Evolutionary conservation across 2,797 vertebrate species (phyloP).

Genomic region (Otus scops): DNA sequence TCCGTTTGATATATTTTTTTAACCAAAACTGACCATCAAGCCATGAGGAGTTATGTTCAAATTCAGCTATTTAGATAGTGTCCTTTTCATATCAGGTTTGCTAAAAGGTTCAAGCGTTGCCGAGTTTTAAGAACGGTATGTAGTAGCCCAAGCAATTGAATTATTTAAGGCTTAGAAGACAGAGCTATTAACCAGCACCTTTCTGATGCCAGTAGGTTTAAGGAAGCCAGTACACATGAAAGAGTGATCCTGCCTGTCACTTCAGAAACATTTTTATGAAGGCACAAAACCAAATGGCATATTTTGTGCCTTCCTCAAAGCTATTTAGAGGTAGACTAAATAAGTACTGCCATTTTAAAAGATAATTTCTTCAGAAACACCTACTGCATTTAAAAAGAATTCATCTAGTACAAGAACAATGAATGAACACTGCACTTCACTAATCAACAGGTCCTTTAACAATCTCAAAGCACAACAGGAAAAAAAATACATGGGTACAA

Average conservation of each 20-base stretch:
- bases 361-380: neutral
- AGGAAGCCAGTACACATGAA: neutral
- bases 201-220: neutral
- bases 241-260: neutral
- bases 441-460: neutral
- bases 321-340: neutral
- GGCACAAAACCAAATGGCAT: neutral
- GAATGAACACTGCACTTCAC: neutral
- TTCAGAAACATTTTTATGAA: neutral
- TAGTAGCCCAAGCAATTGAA: neutral
- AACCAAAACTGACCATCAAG: neutral
- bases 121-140: neutral
- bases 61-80: neutral
- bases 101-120: neutral
- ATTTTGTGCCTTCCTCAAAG: neutral
- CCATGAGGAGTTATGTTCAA: neutral
- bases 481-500: neutral
- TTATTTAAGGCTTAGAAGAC: constrained; percentile 30
- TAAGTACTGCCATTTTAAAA: neutral
- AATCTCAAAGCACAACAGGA: neutral
- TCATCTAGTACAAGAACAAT: neutral
- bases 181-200: neutral
- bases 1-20: neutral
- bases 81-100: neutral
- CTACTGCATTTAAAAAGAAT: neutral